These are phyloP conservation scores for Eriosoma lanigerum DNA, from an alignment of 1,140 invertebrate species.

Conservation along the genomic window DNA sequence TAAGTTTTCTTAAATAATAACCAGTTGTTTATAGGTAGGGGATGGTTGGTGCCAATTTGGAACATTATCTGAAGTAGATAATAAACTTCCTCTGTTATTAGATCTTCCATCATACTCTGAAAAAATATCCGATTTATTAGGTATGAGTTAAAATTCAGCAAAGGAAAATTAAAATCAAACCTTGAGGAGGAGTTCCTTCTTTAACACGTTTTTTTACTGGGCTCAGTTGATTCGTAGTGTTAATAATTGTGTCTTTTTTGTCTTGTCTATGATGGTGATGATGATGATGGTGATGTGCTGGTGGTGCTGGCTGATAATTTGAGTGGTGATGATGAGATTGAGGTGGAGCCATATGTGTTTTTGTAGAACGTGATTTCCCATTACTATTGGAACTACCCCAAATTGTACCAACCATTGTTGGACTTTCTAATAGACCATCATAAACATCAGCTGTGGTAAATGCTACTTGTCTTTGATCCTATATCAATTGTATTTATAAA, in stretches of 20 bases:
- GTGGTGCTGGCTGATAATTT: conserved; percentile 52
- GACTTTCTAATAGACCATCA: conserved; percentile 56
- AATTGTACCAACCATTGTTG: conserved; percentile 53
- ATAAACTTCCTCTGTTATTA: conserved; percentile 33
- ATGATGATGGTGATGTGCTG: conserved; percentile 50
- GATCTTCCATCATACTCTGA: conserved; percentile 39
- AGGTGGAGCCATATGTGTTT: conserved; percentile 23
- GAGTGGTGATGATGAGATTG: conserved; percentile 47
- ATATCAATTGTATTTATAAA: conserved; percentile 44
- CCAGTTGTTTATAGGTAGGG: conserved; percentile 36
- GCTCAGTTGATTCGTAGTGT: conserved; percentile 70
- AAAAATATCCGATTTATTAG: not conserved
- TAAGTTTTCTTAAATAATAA: not conserved
- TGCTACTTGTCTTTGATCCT: conserved; percentile 64
- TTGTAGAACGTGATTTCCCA: conserved; percentile 45
- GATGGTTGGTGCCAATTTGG: conserved; percentile 49
- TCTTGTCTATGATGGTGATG: conserved; percentile 56
- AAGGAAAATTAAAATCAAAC: conserved; percentile 52
- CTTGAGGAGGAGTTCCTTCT: conserved; percentile 85
- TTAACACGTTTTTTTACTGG: conserved; percentile 98
- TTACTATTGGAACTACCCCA: conserved; percentile 43
- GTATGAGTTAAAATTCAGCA: not conserved
- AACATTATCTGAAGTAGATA: conserved; percentile 17
- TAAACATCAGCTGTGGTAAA: conserved; percentile 56
- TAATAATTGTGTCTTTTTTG: conserved; percentile 77